phyloP scores from a whole-genome alignment of 2,797 vertebrate species.

The Leuciscus waleckii region DNA sequence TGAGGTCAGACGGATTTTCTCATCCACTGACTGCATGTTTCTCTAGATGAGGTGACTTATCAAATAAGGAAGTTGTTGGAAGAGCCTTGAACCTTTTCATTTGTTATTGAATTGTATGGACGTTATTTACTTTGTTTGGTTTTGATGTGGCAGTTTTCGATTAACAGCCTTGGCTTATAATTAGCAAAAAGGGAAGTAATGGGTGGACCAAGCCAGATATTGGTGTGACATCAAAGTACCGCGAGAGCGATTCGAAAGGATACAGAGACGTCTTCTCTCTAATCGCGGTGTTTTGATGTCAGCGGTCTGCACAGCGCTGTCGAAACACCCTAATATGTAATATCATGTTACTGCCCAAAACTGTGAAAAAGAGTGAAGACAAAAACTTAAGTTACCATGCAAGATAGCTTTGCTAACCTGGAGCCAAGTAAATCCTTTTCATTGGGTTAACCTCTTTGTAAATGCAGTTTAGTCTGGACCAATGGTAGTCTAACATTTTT shows the following conservation, averaged over 20 bases:
- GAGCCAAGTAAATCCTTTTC: neutral
- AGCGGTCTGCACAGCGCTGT: neutral
- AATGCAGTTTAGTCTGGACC: constrained; percentile 14
- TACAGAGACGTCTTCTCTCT: neutral
- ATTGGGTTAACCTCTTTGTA: neutral
- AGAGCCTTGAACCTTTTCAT: constrained; percentile 8
- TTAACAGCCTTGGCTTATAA: constrained; percentile 1
- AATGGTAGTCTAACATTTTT: constrained; percentile 10
- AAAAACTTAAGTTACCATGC: neutral
- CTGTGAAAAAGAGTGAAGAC: constrained; percentile 7
- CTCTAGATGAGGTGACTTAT: neutral
- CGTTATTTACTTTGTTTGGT: neutral
- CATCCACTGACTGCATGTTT: constrained; percentile 17
- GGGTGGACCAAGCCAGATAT: neutral
- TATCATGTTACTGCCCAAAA: constrained; percentile 2
- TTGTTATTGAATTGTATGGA: neutral
- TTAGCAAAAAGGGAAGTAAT: constrained; percentile 20
- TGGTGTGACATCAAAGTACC: neutral
- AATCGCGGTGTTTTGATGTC: neutral
- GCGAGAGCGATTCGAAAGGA: too few species aligned
- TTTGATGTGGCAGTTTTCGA: neutral
- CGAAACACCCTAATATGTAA: neutral
- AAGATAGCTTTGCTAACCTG: neutral
- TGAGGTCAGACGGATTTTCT: neutral
- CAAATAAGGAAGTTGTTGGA: neutral